phyloP scores from a whole-genome alignment of 2,888 invertebrate species.

The Lepidochrysops patricia region DNA sequence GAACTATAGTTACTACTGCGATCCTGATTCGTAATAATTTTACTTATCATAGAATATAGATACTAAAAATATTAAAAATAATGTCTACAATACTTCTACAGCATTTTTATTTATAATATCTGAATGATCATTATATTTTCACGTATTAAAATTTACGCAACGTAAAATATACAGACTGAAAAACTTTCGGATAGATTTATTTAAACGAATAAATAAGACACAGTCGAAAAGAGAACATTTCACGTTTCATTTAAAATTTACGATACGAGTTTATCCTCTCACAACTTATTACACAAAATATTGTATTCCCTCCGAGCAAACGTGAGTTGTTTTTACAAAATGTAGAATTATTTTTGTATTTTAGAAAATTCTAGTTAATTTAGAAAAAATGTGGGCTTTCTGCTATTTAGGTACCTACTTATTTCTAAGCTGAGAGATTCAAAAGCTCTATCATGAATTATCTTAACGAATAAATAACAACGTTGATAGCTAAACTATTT shows the following conservation, averaged over 20 bases:
- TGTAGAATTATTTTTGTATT: neutral
- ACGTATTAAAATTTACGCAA: neutral
- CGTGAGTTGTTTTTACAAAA: neutral
- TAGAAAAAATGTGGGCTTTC: too few relatives aligned
- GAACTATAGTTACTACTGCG: too few relatives aligned
- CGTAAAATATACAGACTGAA: neutral
- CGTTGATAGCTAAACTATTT: too few relatives aligned
- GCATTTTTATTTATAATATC: neutral
- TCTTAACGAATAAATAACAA: too few relatives aligned
- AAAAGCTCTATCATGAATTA: too few relatives aligned
- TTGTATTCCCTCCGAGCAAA: neutral
- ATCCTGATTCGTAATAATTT: too few relatives aligned
- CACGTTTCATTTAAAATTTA: constrained; percentile 3
- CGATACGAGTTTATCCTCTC: neutral
- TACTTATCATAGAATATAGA: too few relatives aligned
- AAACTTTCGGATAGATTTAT: constrained; percentile 2
- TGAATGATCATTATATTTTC: neutral
- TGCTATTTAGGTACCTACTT: too few relatives aligned
- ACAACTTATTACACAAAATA: neutral
- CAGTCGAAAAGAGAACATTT: neutral
- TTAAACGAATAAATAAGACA: neutral
- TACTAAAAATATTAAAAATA: too few relatives aligned
- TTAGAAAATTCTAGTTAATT: too few relatives aligned
- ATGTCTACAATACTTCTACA: neutral
- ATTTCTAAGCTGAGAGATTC: too few relatives aligned